These are phyloP conservation scores for Stichodactyla mertensii DNA, from an alignment of 64 coral and sea anemone genomes.

Conservation along the genomic window DNA sequence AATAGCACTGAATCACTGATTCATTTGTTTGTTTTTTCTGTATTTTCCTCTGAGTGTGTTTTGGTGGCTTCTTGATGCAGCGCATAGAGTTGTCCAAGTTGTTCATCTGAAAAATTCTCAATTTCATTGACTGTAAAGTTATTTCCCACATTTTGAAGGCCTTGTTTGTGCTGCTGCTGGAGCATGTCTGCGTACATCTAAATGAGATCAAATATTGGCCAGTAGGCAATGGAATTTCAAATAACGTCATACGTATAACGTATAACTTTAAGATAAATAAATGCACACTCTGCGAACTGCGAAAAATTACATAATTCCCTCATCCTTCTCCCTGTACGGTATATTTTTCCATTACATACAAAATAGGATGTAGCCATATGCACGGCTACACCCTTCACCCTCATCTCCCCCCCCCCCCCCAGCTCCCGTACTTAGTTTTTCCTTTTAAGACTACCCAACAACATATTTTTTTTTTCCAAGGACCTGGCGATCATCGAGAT, in stretches of 20 bases:
- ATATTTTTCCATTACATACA: too few species aligned
- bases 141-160: conserved; percentile 29
- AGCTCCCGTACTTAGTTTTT: too few species aligned
- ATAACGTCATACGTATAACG: background rate
- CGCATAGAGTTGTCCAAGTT: conserved; percentile 37
- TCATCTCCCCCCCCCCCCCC: too few species aligned
- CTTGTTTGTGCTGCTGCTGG: conserved; percentile 36
- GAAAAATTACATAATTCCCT: background rate
- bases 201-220: background rate
- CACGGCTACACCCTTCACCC: too few species aligned
- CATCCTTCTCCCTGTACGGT: background rate
- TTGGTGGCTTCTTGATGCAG: conserved; percentile 49
- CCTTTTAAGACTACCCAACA: too few species aligned
- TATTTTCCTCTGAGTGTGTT: background rate
- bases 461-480: too few species aligned
- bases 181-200: conserved; percentile 63
- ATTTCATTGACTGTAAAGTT: conserved; percentile 29
- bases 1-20: background rate
- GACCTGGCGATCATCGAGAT: too few species aligned
- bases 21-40: background rate
- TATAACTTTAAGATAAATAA: background rate
- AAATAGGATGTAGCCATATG: too few species aligned
- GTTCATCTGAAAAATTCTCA: conserved; percentile 22
- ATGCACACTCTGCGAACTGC: background rate
- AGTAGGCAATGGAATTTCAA: background rate